Conservation (phyloP, 2,113 vertebrate species). For the Astatoreochromis straeleni region DNA sequence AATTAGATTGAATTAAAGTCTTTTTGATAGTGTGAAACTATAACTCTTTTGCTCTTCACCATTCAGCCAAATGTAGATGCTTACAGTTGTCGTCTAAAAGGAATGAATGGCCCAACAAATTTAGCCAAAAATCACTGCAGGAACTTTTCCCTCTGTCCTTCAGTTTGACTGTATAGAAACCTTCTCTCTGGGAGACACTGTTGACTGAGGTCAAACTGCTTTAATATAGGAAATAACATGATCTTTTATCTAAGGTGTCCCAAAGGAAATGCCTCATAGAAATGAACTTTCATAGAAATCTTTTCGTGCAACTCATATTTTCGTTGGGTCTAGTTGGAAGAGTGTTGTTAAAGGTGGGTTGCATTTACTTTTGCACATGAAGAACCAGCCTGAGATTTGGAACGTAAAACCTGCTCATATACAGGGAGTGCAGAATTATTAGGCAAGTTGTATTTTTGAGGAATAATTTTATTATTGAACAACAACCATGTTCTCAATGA, state of each 20-base stretch:
- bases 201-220: neutral
- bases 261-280: neutral
- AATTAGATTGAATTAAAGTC: neutral
- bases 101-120: neutral
- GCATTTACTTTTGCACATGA: neutral
- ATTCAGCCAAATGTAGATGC: neutral
- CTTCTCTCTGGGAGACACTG: neutral
- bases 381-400: neutral
- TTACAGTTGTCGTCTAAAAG: neutral
- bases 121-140: neutral
- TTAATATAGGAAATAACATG: neutral
- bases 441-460: too few species aligned
- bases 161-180: neutral
- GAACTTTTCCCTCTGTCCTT: neutral
- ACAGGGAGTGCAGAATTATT: too few species aligned
- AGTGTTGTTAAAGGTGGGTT: neutral
- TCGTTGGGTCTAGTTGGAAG: neutral
- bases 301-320: neutral
- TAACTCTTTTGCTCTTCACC: neutral
- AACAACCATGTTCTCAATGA: too few species aligned
- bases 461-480: too few species aligned
- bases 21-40: neutral
- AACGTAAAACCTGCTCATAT: neutral
- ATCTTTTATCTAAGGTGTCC: neutral
- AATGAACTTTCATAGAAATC: neutral